These are phyloP conservation scores for Corythornis vintsioides DNA, from an alignment of 2,113 vertebrate species.

Conservation along the genomic window DNA sequence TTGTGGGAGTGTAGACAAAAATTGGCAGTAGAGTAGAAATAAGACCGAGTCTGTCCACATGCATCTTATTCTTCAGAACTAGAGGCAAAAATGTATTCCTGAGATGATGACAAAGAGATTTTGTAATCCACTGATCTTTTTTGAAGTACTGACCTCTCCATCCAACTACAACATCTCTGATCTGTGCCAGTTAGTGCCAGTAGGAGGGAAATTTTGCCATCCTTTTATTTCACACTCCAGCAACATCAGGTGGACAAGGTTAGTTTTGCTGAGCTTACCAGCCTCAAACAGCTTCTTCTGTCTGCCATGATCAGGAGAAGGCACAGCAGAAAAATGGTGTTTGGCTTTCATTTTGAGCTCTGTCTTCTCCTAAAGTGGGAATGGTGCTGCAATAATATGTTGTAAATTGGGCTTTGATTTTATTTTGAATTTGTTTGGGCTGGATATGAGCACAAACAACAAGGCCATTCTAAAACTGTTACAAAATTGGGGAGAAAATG, in stretches of 20 bases:
- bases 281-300: background rate
- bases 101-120: background rate
- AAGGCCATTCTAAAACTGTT: background rate
- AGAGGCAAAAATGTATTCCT: background rate
- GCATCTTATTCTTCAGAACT: background rate
- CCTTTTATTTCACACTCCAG: background rate
- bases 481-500: background rate
- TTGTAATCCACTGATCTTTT: background rate
- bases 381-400: background rate
- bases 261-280: background rate
- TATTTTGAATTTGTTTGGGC: background rate
- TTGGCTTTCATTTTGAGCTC: background rate
- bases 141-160: background rate
- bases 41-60: background rate
- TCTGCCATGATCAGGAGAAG: background rate
- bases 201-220: background rate
- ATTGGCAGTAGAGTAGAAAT: background rate
- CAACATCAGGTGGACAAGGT: background rate
- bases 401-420: background rate
- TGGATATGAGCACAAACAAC: background rate
- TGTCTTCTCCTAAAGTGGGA: background rate
- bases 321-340: background rate
- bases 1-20: background rate
- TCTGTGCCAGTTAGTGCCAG: background rate
- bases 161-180: background rate